These are phyloP conservation scores for Propithecus deckenii DNA, from an alignment of 2,797 vertebrate species.

Conservation along the genomic window DNA sequence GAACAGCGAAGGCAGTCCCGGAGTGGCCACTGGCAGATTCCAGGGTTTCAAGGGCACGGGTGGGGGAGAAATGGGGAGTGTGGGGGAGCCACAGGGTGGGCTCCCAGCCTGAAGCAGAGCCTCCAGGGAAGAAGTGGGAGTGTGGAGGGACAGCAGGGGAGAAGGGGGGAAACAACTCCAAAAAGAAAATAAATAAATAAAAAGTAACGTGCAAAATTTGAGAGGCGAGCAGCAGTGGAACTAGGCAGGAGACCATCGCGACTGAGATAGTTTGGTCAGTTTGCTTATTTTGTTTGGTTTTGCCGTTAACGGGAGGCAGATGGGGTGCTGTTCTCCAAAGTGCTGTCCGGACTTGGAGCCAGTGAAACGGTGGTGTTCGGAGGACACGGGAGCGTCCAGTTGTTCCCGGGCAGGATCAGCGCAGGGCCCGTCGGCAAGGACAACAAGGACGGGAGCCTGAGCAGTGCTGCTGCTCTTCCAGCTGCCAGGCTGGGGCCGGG, in stretches of 20 bases:
- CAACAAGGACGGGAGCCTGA: neutral
- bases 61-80: neutral
- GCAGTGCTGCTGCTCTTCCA: neutral
- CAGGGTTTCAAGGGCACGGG: neutral
- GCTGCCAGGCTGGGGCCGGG: neutral
- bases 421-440: neutral
- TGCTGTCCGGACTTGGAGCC: neutral
- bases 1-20: neutral
- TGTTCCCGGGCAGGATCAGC: neutral
- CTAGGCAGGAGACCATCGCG: neutral
- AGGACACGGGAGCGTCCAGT: neutral
- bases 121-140: neutral
- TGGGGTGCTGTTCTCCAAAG: neutral
- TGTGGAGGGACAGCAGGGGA: neutral
- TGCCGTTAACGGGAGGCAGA: neutral
- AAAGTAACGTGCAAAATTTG: neutral
- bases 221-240: neutral
- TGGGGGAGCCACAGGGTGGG: too few relatives aligned
- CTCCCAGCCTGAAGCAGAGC: neutral
- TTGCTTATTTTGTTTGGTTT: neutral
- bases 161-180: neutral
- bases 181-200: neutral
- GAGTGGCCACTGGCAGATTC: neutral
- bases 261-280: neutral
- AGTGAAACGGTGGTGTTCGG: fast-evolving